phyloP scores from a whole-genome alignment of 2,888 invertebrate species.

The Emmelina monodactyla region DNA sequence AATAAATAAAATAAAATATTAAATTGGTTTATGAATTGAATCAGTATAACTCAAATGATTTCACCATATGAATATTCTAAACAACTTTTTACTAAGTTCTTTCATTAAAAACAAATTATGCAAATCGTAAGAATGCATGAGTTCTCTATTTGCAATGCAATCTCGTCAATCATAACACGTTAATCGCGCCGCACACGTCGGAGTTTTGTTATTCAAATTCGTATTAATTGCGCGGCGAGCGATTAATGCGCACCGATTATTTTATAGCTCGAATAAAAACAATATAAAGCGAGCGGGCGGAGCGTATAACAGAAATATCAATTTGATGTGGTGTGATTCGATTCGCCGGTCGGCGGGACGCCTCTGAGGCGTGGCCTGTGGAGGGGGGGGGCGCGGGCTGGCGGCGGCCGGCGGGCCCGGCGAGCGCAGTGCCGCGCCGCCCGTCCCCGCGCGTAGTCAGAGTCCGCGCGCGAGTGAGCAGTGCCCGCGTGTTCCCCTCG shows the following conservation, averaged over 20 bases:
- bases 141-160: too few relatives aligned
- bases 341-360: slow-evolving; percentile 57
- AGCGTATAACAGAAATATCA: slow-evolving; percentile 54
- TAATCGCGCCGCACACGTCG: too few relatives aligned
- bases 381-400: slow-evolving; percentile 32
- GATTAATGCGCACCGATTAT: slow-evolving; percentile 41
- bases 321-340: slow-evolving; percentile 57
- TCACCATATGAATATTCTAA: too few relatives aligned
- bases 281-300: slow-evolving; percentile 53
- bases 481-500: slow-evolving; percentile 31
- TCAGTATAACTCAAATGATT: too few relatives aligned
- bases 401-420: slow-evolving; percentile 26
- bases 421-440: slow-evolving; percentile 37
- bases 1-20: too few relatives aligned
- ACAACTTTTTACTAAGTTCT: too few relatives aligned
- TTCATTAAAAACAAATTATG: too few relatives aligned
- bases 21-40: too few relatives aligned
- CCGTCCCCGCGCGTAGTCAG: slow-evolving; percentile 27
- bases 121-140: too few relatives aligned
- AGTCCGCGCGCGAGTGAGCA: slow-evolving; percentile 42
- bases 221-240: slow-evolving; percentile 8
- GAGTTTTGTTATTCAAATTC: slow-evolving; percentile 8
- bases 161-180: too few relatives aligned
- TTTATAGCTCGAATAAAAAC: slow-evolving; percentile 61
- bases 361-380: slow-evolving; percentile 46